These are phyloP conservation scores for Idris sp. DNA, from an alignment of 1,140 invertebrate genomes.

Conservation along the genomic window DNA sequence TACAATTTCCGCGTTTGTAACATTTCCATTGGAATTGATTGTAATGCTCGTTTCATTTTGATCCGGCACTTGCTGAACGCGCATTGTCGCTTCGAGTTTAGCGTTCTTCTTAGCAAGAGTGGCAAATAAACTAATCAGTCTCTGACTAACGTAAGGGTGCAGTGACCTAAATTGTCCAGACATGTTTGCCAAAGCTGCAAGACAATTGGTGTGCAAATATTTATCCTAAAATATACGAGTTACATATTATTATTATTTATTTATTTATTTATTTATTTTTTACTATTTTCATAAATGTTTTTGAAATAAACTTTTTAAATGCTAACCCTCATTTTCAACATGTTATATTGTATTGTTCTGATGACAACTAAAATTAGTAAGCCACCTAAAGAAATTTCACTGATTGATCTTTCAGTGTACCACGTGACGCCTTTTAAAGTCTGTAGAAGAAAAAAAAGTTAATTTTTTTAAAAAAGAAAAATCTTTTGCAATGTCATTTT, in stretches of 20 bases:
- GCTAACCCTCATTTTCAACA: constrained; percentile 93
- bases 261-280: background rate
- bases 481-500: too few species aligned
- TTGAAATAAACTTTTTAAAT: too few species aligned
- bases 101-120: constrained; percentile 89
- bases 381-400: constrained; percentile 96
- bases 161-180: constrained; percentile 94
- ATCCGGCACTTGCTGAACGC: constrained; percentile 51
- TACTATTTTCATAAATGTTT: too few species aligned
- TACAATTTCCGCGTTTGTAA: constrained; percentile 71
- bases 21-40: constrained; percentile 69
- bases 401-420: constrained; percentile 93
- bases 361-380: constrained; percentile 96
- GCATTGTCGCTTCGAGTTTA: constrained; percentile 80
- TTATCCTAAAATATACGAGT: constrained; percentile 91
- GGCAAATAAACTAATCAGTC: constrained; percentile 92
- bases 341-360: constrained; percentile 98
- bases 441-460: constrained; percentile 17
- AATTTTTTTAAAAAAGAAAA: too few species aligned
- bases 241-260: too few species aligned
- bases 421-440: constrained; percentile 78
- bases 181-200: constrained; percentile 99
- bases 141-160: constrained; percentile 97
- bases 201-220: constrained; percentile 97
- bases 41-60: constrained; percentile 53